These are phyloP conservation scores for Caenorhabditis doughertyi DNA, from an alignment of 2,888 invertebrate genomes.

Conservation along the genomic window DNA sequence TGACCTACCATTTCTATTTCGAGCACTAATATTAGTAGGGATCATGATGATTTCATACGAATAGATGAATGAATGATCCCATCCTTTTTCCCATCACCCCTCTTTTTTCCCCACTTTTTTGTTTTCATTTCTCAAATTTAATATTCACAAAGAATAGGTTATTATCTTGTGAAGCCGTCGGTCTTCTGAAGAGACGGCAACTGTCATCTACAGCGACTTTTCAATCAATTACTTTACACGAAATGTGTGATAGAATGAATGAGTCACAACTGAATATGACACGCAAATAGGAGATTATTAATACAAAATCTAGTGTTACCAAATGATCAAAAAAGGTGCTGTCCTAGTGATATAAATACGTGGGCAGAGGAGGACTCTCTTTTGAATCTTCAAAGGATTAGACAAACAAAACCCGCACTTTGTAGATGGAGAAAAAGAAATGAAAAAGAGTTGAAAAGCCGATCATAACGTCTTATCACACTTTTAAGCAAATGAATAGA, in stretches of 20 bases:
- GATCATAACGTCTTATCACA: conserved; percentile 25
- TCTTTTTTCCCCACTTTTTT: conserved; percentile 16
- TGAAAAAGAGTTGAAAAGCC: background rate
- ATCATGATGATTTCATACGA: conserved; percentile 27
- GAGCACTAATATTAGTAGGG: conserved; percentile 7
- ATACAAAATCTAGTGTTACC: background rate
- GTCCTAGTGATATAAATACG: too few relatives aligned
- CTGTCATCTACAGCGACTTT: conserved; percentile 23
- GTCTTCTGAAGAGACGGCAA: background rate
- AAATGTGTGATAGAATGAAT: background rate
- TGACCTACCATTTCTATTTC: conserved; percentile 3
- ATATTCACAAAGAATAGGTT: conserved; percentile 55
- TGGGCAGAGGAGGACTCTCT: background rate
- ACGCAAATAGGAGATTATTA: background rate
- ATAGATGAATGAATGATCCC: conserved; percentile 19
- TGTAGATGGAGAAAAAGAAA: background rate
- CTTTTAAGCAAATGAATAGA: conserved; percentile 23
- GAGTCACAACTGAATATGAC: conserved; percentile 25
- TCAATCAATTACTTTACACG: conserved; percentile 23
- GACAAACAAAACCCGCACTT: conserved; percentile 21
- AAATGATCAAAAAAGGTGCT: too few relatives aligned
- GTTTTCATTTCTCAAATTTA: conserved; percentile 34
- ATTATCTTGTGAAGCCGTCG: background rate
- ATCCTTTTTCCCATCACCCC: background rate
- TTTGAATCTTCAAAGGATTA: conserved; percentile 6